These are phyloP conservation scores for Artibeus jamaicensis DNA, from an alignment of 2,797 vertebrate genomes.

Conservation along the genomic window DNA sequence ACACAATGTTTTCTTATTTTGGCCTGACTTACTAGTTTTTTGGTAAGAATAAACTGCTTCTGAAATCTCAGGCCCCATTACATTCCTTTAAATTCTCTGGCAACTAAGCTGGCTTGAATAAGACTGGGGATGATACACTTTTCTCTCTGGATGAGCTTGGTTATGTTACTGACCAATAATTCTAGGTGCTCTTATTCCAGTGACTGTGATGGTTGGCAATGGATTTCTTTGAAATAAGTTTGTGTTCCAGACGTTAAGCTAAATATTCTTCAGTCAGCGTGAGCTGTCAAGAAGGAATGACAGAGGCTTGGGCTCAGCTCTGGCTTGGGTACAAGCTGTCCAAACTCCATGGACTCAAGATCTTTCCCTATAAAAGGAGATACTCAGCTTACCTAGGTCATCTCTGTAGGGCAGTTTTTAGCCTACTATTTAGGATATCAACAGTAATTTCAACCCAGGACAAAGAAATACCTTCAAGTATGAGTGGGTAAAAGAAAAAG, in stretches of 20 bases:
- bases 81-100: not conserved
- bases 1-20: constrained; percentile 2
- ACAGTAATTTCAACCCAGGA: not conserved
- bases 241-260: not conserved
- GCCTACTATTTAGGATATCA: not conserved
- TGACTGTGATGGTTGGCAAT: not conserved
- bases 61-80: not conserved
- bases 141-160: not conserved
- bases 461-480: not conserved
- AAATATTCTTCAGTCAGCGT: not conserved
- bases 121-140: not conserved
- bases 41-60: constrained; percentile 1
- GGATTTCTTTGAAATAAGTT: constrained; percentile 46
- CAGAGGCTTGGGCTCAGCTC: not conserved
- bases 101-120: not conserved
- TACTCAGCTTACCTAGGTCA: not conserved
- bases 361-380: not conserved
- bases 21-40: not conserved
- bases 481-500: not conserved
- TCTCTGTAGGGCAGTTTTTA: not conserved
- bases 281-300: not conserved
- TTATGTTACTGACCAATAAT: constrained; percentile 11
- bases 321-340: not conserved
- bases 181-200: not conserved
- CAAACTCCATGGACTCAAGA: not conserved